A percentile compares a stretch with the other conserved stretches of the same genome.
These are phyloP conservation scores for Drosophila koepferae DNA, from an alignment of 2,888 invertebrate genomes.

Conservation along the genomic window DNA sequence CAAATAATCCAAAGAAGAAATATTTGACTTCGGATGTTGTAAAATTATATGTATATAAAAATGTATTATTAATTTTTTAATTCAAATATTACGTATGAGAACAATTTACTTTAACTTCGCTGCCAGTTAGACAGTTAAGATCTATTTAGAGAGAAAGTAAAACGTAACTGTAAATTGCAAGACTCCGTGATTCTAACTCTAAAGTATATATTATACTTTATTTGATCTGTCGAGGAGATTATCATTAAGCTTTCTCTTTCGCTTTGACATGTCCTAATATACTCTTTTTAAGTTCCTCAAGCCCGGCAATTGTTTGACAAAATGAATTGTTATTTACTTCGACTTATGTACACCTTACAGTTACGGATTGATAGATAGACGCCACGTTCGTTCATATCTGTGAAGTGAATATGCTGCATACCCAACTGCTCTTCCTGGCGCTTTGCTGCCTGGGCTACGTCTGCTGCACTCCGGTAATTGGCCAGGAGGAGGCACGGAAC, in stretches of 20 bases:
- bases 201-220: background rate
- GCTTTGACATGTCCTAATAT: background rate
- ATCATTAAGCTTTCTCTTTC: no score
- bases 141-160: background rate
- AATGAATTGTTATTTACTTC: constrained; percentile 28
- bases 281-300: background rate
- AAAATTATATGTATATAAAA: no score
- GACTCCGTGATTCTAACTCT: background rate
- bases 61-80: no score
- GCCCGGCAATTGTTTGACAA: constrained; percentile 27
- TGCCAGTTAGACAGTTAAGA: background rate
- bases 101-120: no score
- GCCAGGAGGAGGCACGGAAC: constrained; percentile 45
- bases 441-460: constrained; percentile 74
- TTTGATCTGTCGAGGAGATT: no score
- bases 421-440: constrained; percentile 70
- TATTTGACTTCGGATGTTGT: no score
- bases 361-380: constrained; percentile 17
- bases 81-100: no score
- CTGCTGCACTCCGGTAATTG: constrained; percentile 71
- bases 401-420: constrained; percentile 58
- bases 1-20: no score
- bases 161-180: background rate
- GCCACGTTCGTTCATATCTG: constrained; percentile 18
- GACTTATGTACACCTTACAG: constrained; percentile 21